Evolutionary conservation across 2,113 vertebrate species (phyloP).

Genomic region (Neomonachus schauinslandi): DNA sequence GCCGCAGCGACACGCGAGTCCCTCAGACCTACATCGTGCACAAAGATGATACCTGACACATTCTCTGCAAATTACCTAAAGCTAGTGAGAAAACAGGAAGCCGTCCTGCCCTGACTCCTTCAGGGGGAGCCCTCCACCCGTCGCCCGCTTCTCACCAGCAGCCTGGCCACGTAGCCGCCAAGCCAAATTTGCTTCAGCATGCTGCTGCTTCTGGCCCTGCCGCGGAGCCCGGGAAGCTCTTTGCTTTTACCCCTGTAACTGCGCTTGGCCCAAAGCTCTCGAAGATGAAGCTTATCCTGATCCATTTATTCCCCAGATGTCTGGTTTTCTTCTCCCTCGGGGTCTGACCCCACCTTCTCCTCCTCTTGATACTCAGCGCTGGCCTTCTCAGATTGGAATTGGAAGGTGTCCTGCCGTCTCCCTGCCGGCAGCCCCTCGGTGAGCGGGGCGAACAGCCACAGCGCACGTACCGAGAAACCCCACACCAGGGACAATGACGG

Average conservation of each 20-base stretch:
- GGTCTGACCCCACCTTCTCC: too few relatives aligned
- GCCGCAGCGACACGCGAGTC: fast-evolving
- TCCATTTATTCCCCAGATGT: fast-evolving
- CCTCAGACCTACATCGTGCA: neutral
- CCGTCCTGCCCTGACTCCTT: fast-evolving
- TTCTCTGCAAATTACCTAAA: neutral
- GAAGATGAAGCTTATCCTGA: neutral
- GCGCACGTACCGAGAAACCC: neutral
- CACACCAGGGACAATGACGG: neutral
- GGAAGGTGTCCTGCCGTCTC: fast-evolving
- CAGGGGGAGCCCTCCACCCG: fast-evolving
- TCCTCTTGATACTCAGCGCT: fast-evolving
- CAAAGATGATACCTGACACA: fast-evolving
- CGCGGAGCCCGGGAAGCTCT: fast-evolving
- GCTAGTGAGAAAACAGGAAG: neutral
- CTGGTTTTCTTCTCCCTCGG: neutral
- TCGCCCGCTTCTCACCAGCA: fast-evolving
- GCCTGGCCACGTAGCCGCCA: fast-evolving
- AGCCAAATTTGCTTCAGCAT: fast-evolving
- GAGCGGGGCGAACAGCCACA: neutral
- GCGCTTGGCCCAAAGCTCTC: neutral
- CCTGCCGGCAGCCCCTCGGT: neutral
- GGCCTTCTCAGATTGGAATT: neutral
- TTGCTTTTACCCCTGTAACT: neutral
- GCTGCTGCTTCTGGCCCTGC: fast-evolving